Base-by-base conservation (phyloP, 2,888 invertebrate genomes). In the Cybosia mesomella region DNA sequence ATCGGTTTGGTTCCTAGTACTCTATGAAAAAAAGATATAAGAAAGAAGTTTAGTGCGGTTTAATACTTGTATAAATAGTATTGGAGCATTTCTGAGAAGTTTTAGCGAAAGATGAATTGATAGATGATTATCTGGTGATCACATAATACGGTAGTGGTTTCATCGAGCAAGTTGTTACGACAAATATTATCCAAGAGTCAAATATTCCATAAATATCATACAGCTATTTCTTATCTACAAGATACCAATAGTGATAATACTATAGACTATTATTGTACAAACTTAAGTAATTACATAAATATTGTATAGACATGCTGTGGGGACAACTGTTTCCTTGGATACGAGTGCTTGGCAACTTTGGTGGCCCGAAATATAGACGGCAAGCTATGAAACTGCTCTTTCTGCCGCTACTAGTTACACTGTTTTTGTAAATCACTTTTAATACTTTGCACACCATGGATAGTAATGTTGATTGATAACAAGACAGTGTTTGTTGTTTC, bases 351-450 rank as follows among this genome's bases (percentile, higher is more conserved):
- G 24, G n/a, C 53, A 55, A 55, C 36, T 54, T 54, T 24, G 28
- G 55, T 61, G 54, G 66, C 0, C 5, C 8, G 11, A 54, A 59
- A 18, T 10, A 18, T 2, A 58, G 53, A 24, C 39, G 39, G 22
- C 34, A 18, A 49, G 49, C 22, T 34, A 11, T 59, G 13, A 49
- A 24, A 49, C 7, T 59, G 11, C 22, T 59, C 2, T n/a, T 43
- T 49, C 28, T 49, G 13, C 49, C 43, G 32, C 32, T 62, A 5
- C 28, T 62, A 28, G 13, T 49, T 21, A 7, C 24, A 36, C 32
- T 49, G 11, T 18, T n/a, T 36, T 21, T 66, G 66, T 60, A 60
- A 66, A 66, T 60, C 28, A 36, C 22, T 7, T 7, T 32, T 15
- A 18, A 34, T 24, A 55, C 15, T 58, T 32, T 18, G 18, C 58